Evolutionary conservation across 1,140 invertebrate species (phyloP).

Genomic region (Pseudomyrmex sp.): DNA sequence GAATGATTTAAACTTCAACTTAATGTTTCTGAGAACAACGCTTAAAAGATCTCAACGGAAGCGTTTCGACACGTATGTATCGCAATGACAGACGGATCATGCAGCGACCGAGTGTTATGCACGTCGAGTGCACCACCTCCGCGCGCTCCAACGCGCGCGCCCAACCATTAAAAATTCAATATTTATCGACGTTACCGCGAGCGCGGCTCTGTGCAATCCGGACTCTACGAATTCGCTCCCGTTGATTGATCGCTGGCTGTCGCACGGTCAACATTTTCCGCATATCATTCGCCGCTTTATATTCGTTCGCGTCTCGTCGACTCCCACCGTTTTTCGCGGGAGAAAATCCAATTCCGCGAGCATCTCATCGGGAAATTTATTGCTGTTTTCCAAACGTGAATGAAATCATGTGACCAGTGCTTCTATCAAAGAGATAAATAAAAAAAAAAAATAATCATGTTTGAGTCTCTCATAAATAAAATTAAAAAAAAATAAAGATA

Average conservation of each 20-base stretch:
- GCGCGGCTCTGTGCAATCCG: conserved; percentile 18
- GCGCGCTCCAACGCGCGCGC: background rate
- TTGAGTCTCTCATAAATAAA: background rate
- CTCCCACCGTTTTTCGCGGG: background rate
- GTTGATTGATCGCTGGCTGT: conserved; percentile 56
- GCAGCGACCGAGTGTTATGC: background rate
- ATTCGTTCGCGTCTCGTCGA: conserved; percentile 5
- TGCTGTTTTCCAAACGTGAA: background rate
- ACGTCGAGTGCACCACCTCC: background rate
- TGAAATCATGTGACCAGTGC: background rate
- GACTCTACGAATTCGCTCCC: conserved; percentile 33
- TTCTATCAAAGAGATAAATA: background rate
- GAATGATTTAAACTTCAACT: background rate
- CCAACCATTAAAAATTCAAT: conserved; percentile 60
- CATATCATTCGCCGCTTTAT: conserved; percentile 15
- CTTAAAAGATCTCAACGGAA: background rate
- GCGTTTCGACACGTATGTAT: background rate
- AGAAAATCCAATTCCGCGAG: background rate
- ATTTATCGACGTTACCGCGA: conserved; percentile 33
- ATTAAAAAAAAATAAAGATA: too few species aligned
- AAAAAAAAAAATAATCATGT: too few species aligned
- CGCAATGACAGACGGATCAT: background rate
- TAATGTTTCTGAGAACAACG: conserved; percentile 17
- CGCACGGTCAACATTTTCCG: conserved; percentile 8
- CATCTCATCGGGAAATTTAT: background rate